Conservation (phyloP, 2,113 vertebrate genomes). For the Laticauda colubrina region DNA sequence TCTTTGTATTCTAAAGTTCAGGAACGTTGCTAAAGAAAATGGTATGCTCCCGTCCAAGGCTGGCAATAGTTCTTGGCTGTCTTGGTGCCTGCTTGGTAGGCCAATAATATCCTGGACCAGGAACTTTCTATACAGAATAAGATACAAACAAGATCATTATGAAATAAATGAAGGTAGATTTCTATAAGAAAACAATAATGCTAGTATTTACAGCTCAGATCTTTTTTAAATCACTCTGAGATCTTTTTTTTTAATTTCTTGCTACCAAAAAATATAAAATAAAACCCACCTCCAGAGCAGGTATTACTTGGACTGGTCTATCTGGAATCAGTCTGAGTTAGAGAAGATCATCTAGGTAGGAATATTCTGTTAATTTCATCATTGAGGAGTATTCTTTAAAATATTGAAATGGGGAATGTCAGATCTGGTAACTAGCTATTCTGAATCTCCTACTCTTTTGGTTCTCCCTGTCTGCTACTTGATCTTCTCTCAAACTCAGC, state of each 20-base stretch:
- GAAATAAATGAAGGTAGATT: conserved; percentile 1
- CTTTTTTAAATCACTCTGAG: background rate
- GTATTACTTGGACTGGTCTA: background rate
- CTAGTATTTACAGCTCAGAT: background rate
- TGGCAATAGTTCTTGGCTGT: conserved; percentile 46
- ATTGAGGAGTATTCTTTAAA: background rate
- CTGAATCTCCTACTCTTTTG: background rate
- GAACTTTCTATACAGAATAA: conserved; percentile 66
- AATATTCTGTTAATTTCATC: background rate
- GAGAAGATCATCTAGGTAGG: background rate
- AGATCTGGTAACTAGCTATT: background rate
- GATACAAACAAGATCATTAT: conserved; percentile 20
- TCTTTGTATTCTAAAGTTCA: conserved; percentile 57
- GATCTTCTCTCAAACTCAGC: background rate
- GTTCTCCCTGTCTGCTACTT: background rate
- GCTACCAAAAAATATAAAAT: background rate
- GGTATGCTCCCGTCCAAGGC: conserved; percentile 56
- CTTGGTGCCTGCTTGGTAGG: conserved; percentile 59
- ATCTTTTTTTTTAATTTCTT: background rate
- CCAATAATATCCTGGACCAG: conserved; percentile 69
- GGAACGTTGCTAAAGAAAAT: conserved; percentile 69
- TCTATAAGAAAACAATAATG: background rate
- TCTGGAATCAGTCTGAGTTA: background rate
- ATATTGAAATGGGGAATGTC: background rate
- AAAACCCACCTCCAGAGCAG: background rate